Percentiles rank a stretch among this genome's conserved stretches.
Conservation (phyloP, 2,113 vertebrate genomes). For the Mesoclemmys tuberculata region DNA sequence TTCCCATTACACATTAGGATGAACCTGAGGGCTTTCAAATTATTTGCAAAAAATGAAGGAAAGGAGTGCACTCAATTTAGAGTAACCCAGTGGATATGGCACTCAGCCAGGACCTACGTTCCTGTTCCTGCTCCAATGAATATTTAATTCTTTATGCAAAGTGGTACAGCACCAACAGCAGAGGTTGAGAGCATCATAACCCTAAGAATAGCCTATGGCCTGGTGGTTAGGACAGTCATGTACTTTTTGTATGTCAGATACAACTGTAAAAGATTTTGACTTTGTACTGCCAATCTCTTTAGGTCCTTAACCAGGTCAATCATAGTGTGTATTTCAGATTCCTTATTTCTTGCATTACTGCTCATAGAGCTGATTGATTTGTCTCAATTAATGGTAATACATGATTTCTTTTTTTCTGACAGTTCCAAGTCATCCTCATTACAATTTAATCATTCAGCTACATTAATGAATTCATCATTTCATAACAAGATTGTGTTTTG, state of each 20-base stretch:
- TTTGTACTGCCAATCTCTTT: neutral
- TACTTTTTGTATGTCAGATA: neutral
- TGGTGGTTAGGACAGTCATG: neutral
- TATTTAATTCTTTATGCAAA: neutral
- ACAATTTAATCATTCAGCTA: neutral
- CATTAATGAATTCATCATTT: neutral
- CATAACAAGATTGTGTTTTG: neutral
- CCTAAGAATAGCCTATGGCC: neutral
- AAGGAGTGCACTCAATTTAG: neutral
- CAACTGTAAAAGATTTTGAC: neutral
- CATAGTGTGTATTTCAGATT: neutral
- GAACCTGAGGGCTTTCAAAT: neutral
- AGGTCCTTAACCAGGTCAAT: neutral
- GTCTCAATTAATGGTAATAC: neutral
- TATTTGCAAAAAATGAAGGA: neutral
- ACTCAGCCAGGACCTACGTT: neutral
- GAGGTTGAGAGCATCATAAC: neutral
- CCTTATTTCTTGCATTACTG: neutral
- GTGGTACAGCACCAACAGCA: neutral
- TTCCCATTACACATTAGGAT: neutral
- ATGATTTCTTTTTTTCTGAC: neutral
- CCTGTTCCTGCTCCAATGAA: neutral
- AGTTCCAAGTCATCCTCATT: neutral
- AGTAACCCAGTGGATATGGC: neutral
- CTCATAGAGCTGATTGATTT: neutral